Percentiles rank a stretch among this genome's conserved stretches.
These are phyloP conservation scores for Lasioglossum lativentre DNA, from an alignment of 2,888 invertebrate species.

Conservation along the genomic window DNA sequence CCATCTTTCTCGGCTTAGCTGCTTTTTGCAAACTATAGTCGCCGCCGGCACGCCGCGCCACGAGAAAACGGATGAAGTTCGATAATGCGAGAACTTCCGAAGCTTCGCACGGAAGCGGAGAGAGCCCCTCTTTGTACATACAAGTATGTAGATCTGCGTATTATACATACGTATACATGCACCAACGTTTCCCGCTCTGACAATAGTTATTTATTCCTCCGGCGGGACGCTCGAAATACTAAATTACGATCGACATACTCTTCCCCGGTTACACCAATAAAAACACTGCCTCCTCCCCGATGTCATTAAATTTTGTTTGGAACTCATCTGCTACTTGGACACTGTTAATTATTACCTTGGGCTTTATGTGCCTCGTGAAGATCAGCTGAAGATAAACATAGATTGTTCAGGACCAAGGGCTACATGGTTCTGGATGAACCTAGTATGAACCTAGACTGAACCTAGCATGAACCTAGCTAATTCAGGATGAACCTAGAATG, in stretches of 20 bases:
- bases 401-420: no score
- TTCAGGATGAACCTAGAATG: no score
- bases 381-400: no score
- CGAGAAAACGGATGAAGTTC: slow-evolving; percentile 63
- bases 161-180: neutral
- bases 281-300: neutral
- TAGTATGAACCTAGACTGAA: no score
- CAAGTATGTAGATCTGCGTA: neutral
- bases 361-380: neutral
- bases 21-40: slow-evolving; percentile 58
- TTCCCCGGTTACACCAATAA: neutral
- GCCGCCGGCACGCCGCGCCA: slow-evolving; percentile 12
- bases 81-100: slow-evolving; percentile 57
- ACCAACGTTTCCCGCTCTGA: neutral
- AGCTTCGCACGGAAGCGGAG: slow-evolving; percentile 24
- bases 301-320: neutral
- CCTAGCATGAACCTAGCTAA: no score
- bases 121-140: neutral
- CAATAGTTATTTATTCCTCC: neutral
- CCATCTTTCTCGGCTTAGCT: slow-evolving; percentile 65
- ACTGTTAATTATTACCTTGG: neutral
- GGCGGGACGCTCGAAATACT: neutral
- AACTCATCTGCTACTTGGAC: neutral
- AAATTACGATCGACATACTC: neutral
- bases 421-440: no score